Evolutionary conservation across 2,113 vertebrate genomes (phyloP), one percentile per base, ranked within the genome.

Genomic region (Ranitomeya imitator): DNA sequence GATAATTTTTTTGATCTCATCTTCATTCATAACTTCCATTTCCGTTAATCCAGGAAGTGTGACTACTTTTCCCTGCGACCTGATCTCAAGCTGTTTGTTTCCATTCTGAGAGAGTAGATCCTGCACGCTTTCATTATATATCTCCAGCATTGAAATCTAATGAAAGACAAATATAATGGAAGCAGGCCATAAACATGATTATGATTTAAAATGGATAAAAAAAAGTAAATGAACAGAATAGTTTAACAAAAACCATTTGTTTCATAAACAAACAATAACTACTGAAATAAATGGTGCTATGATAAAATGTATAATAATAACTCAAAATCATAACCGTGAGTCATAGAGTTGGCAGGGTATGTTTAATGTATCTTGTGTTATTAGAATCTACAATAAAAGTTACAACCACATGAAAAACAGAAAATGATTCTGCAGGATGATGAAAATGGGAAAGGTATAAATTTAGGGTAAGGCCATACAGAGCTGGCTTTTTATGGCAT

Each of bases 61-160:
- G 37, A 94, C 91, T 0, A 90, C 87, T 89, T 92, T 94, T 19
- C 93, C 93, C 83, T 93, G 93, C 45, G 91, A 92, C 71, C 92
- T 88, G 51, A 95, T 91, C 77, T 95, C 93, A 80, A 94, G 86
- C 13, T 90, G 73, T 10, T 85, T 59, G 2, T 81, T 71, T 8
- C 88, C 14, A 31, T 45, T 90, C 90, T 93, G 90, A 61, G 90
- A 63, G 79, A 94, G 45, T 6, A 94, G 93, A 90, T 95, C 93
- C 26, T 91, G 92, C 61, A 94, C 37, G 7, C 76, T 91, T 71
- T 94, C 94, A 16, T 94, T 93, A 52, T 94, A 94, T 79, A 94
- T 93, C 86, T 94, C 94, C 67, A 94, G 54, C 93, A 94, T 94
- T 59, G 93, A 94, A 86, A 94, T 91, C 94, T 94, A 90, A 78